Base-by-base conservation (phyloP, 2,113 vertebrate genomes). In the Thunnus thynnus region DNA sequence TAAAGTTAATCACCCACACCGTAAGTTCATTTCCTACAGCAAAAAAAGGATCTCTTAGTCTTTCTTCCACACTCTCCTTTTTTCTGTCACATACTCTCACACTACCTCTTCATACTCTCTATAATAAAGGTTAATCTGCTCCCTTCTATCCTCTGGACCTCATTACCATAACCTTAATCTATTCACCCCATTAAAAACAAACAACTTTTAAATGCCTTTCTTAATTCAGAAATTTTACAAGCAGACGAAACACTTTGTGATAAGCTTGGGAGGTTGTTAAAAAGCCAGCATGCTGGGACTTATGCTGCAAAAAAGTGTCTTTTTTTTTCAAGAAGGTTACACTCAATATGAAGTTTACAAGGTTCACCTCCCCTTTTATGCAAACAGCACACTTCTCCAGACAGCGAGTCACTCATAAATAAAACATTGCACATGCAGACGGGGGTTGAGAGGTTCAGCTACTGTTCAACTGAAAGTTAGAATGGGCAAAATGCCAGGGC, bases 131-230 rank as follows among this genome's bases (percentile, higher is more conserved):
- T 68, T 85, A 51, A 50, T 51, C 62, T 70, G 17, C 13, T 25
- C 30, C 18, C 30, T 27, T 60, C 50, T 48, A 16, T 51, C 65
- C 55, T 70, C 62, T 50, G 66, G 50, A 66, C 64, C 52, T 76
- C 57, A 83, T 83, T 82, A 84, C 52, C 61, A 75, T 30, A 8
- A 13, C 55, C 7, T 60, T 47, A 67, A 52, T 77, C 60, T 69
- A n/a, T 72, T 1, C 64, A 66, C 8, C 20, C 55, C 52, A 58
- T 83, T 86, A 69, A 67, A 86, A 75, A 72, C 25, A 64, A 36
- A 25, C 66, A 63, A 72, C 61, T 25, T 55, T 57, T 65, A 62
- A 67, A 50, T 41, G 47, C 46, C 50, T 72, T 50, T 22, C 50
- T 51, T 50, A 18, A 62, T 75, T 74, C 17, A 55, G 30, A 64